Percentiles rank a stretch among this genome's conserved stretches.
Conservation (phyloP, 2,797 vertebrate species). For the Catamblyrhynchus diadema region DNA sequence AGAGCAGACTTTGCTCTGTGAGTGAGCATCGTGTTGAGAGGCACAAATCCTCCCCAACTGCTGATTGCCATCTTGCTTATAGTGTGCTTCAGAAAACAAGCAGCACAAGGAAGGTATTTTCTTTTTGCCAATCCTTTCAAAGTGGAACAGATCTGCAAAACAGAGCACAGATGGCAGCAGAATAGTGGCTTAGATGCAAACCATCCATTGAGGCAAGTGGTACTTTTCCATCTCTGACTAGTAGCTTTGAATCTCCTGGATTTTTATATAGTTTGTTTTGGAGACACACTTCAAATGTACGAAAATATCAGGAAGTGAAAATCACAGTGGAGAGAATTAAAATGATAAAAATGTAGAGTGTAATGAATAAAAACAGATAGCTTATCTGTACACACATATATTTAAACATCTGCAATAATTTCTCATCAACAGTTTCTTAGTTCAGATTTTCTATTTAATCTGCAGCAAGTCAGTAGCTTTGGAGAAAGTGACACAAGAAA, state of each 20-base stretch:
- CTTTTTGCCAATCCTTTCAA: not conserved
- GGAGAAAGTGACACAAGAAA: not conserved
- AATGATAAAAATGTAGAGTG: not conserved
- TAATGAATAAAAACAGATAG: not conserved
- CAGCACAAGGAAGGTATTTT: conserved; percentile 45
- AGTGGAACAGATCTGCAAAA: conserved; percentile 8
- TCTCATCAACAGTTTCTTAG: not conserved
- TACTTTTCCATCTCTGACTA: not conserved
- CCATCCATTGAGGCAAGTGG: not conserved
- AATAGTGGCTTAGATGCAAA: conserved; percentile 20
- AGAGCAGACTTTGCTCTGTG: not conserved
- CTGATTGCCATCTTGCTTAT: not conserved
- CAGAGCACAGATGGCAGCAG: conserved; percentile 22
- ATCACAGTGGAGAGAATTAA: not conserved
- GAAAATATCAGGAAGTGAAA: not conserved
- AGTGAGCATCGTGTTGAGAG: not conserved
- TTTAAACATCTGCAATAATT: not conserved
- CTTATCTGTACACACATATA: not conserved
- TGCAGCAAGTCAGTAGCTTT: not conserved
- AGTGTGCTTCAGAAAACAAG: not conserved
- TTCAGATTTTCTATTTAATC: not conserved
- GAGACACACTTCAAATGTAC: not conserved
- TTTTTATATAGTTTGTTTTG: not conserved
- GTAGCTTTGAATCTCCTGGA: not conserved
- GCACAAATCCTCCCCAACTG: not conserved